Evolutionary conservation across 2,797 vertebrate genomes (phyloP), one percentile per base, ranked within the genome.

Genomic region (Phoeniculus purpureus): DNA sequence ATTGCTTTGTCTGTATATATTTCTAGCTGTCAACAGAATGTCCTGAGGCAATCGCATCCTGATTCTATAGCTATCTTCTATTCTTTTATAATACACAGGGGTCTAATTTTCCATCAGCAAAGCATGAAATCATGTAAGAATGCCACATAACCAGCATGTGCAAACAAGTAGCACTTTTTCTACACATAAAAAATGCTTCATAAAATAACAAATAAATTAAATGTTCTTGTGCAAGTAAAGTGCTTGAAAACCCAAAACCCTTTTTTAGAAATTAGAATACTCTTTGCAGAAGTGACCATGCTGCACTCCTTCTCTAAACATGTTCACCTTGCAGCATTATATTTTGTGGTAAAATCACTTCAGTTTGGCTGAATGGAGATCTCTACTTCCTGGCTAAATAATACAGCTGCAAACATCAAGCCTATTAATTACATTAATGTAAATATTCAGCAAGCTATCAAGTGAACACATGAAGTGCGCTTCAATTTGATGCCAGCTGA

Each of bases 81-180:
- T 97, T 98, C 98, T 98, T 98, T 98, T 98, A 98, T 97, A 98
- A 98, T 98, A 98, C 97, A 97, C 98, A 97, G 96, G 98, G 98
- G 98, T 97, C 98, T 99, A 98, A 99, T 99, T 99, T 99, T 98
- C 98, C 98, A 99, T 99, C 98, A 98, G 98, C 97, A 99, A 99
- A 99, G 98, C 98, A 98, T 98, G 98, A 99, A 99, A 99, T 99
- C 98, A 98, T 97, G 97, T 97, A 97, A 98, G 98, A 99, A 98
- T 98, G 98, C 98, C 97, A 97, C 97, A 98, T 98, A 99, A 98
- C 98, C 98, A 98, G 98, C 96, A 95, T 98, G 97, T 97, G 96
- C 97, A 98, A 98, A 98, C 97, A 98, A 98, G 97, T 97, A 98
- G 96, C 97, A 97, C 97, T 98, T 98, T 97, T 97, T 96, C 95